Conservation (phyloP, 2,888 invertebrate species). For the Nudaria mundana region DNA sequence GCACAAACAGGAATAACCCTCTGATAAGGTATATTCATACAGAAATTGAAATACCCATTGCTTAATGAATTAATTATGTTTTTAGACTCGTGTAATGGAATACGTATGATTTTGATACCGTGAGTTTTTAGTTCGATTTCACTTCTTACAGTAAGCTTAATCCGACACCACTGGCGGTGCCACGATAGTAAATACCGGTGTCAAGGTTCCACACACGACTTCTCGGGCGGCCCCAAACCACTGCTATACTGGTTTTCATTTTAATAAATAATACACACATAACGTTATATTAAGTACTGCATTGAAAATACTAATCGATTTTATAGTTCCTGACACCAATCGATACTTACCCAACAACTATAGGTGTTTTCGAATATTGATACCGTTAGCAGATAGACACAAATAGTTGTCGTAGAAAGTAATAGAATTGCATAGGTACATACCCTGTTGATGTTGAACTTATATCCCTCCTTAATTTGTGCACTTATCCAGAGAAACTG, state of each 20-base stretch:
- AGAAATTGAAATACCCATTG: no score
- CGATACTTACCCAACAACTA: background rate
- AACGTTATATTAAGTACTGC: no score
- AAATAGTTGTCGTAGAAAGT: slow-evolving; percentile 35
- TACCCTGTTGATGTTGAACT: slow-evolving; percentile 65
- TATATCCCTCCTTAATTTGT: slow-evolving; percentile 61
- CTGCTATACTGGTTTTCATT: slow-evolving; percentile 8
- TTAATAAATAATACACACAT: slow-evolving; percentile 13
- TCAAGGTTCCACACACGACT: slow-evolving; percentile 32
- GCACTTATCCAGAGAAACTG: slow-evolving; percentile 52
- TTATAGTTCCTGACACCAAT: background rate
- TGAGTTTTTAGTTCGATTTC: slow-evolving; percentile 7
- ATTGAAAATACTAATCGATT: slow-evolving; percentile 1
- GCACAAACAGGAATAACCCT: no score
- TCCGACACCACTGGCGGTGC: slow-evolving; percentile 17
- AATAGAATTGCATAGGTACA: slow-evolving; percentile 36
- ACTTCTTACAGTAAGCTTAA: no score
- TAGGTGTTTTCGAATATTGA: slow-evolving; percentile 28
- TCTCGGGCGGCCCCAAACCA: slow-evolving; percentile 16
- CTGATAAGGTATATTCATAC: no score
- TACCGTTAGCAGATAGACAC: slow-evolving; percentile 32
- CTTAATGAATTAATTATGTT: no score
- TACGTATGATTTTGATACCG: no score
- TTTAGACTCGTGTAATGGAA: no score
- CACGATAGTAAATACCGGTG: slow-evolving; percentile 31